Evolutionary conservation across 2,888 invertebrate species (phyloP), one percentile per base, ranked within the genome.

Genomic region (Hetaerina titia): DNA sequence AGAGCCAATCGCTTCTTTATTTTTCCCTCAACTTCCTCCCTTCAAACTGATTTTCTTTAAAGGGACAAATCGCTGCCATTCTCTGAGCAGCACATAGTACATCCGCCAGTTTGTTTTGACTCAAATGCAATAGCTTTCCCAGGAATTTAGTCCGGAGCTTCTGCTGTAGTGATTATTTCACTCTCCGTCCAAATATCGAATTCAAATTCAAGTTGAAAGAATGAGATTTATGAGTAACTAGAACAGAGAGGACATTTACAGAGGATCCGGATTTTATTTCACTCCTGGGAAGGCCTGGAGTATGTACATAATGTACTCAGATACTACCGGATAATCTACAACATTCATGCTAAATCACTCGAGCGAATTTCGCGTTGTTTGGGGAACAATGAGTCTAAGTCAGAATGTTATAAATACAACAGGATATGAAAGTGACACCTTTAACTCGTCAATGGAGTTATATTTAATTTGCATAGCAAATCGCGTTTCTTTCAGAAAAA

Each of bases 1-100:
- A 90, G 90, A 90, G 63, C 90, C 64, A 90, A 90, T 69, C 92
- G 92, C 64, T 92, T 92, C 19, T 64, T 69, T 69, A 17, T n/a
- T 69, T 69, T 81, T 81, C 31, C 25, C 81, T 81, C 81, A 81
- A 81, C 81, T 81, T 45, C 81, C 81, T 81, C 31, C 11, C 81
- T 31, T 81, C 31, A 31, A 69, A 69, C 69, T 9, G 69, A 69
- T 69, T 22, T 19, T 69, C 7, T 69, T 25, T 8, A 31, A 81
- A 81, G 2, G 25, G 31, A 81, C 81, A 19, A 31, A 31, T 81
- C 81, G 31, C 25, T 81, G 31, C 81, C 81, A 31, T 81, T 74
- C 25, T 25, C 25, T 25, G 81, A 15, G 13, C 81, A 81, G 81
- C 31, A 13, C 81, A 25, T 25, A 81, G 81, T 81, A 31, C 31